Evolutionary conservation across 2,797 vertebrate genomes (phyloP).

Genomic region (Gymnothorax reevesii): DNA sequence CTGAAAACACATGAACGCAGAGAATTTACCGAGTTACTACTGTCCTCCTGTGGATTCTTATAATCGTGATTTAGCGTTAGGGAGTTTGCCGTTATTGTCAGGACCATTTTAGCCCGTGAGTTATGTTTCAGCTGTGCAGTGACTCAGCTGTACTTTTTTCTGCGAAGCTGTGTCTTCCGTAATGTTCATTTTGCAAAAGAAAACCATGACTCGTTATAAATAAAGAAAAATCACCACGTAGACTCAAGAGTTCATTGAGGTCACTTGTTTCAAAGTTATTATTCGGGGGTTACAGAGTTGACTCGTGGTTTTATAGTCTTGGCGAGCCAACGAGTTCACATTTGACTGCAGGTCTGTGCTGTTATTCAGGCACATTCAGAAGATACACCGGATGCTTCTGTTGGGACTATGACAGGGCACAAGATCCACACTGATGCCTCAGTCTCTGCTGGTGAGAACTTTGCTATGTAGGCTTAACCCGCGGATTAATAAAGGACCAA

Average conservation of each 20-base stretch:
- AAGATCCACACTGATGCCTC: neutral
- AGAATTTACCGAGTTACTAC: neutral
- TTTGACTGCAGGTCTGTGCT: neutral
- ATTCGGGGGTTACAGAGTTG: neutral
- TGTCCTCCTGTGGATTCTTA: neutral
- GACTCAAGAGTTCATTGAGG: neutral
- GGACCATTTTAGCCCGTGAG: neutral
- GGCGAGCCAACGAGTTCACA: too few relatives aligned
- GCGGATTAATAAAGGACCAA: slow-evolving; percentile 58
- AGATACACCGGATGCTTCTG: neutral
- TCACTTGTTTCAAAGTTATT: neutral
- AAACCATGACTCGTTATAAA: neutral
- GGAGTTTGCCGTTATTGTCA: neutral
- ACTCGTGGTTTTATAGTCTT: neutral
- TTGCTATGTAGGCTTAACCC: slow-evolving; percentile 44
- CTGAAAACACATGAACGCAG: neutral
- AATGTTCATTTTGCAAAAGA: neutral
- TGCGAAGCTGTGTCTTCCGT: too few relatives aligned
- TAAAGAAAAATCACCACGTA: neutral
- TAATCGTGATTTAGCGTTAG: neutral
- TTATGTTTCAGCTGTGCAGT: neutral
- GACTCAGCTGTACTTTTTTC: neutral
- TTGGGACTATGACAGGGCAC: neutral
- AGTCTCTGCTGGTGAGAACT: neutral
- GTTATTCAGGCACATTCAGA: neutral